Evolutionary conservation across 2,888 invertebrate genomes (phyloP).

Genomic region (Kuschelorhynchus macadamiae): DNA sequence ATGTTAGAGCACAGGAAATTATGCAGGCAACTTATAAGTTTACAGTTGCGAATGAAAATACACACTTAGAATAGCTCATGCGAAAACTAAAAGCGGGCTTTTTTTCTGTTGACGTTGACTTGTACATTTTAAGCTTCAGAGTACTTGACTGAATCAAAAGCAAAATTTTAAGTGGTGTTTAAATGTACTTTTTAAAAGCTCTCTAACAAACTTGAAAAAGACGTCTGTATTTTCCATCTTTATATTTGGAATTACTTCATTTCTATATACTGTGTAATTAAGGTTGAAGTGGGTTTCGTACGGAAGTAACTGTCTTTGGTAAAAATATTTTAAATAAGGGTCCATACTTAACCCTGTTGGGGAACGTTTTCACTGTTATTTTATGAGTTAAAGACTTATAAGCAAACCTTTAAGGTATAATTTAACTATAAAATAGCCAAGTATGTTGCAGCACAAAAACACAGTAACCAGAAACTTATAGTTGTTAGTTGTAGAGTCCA

Average conservation of each 20-base stretch:
- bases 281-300: conserved; percentile 24
- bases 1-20: too few relatives aligned
- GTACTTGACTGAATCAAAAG: not conserved
- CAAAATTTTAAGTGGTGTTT: conserved; percentile 3
- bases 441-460: too few relatives aligned
- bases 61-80: not conserved
- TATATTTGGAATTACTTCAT: conserved; percentile 13
- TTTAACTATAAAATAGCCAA: too few relatives aligned
- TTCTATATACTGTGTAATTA: conserved; percentile 24
- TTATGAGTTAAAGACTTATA: too few relatives aligned
- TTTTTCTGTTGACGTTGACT: not conserved
- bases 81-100: not conserved
- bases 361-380: too few relatives aligned
- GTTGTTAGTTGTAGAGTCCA: too few relatives aligned
- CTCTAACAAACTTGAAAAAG: conserved; percentile 1
- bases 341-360: too few relatives aligned
- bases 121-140: not conserved
- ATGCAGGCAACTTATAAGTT: too few relatives aligned
- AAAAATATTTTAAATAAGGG: conserved; percentile 4
- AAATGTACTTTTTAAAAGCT: conserved; percentile 12
- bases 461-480: too few relatives aligned
- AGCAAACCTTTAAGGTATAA: too few relatives aligned
- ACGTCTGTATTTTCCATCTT: conserved; percentile 18
- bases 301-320: conserved; percentile 18
- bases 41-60: too few relatives aligned